Conservation (phyloP, 2,113 vertebrate genomes). For the Argyrosomus japonicus region DNA sequence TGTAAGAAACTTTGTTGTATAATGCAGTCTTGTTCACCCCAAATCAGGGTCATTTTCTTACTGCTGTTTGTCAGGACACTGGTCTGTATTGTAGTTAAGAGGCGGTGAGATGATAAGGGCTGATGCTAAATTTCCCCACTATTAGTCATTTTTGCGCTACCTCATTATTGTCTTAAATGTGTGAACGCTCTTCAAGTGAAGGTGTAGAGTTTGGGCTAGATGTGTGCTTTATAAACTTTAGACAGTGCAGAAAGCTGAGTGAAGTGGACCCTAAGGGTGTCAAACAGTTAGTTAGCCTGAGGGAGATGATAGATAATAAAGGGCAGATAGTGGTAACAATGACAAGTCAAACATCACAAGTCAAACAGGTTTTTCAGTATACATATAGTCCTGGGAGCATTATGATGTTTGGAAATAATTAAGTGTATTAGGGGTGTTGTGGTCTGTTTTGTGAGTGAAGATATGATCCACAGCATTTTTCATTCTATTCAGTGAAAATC, state of each 20-base stretch:
- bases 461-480: constrained; percentile 8
- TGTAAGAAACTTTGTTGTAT: not conserved
- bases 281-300: constrained; percentile 46
- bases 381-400: not conserved
- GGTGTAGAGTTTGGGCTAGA: not conserved
- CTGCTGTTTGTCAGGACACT: not conserved
- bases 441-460: constrained; percentile 23
- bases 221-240: constrained; percentile 32
- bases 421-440: not conserved
- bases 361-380: constrained; percentile 55
- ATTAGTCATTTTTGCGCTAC: not conserved
- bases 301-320: constrained; percentile 47
- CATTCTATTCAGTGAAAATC: not conserved
- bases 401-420: constrained; percentile 37
- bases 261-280: constrained; percentile 51
- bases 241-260: constrained; percentile 45
- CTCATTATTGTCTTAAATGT: constrained; percentile 11
- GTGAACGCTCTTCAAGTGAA: not conserved
- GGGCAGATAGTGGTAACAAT: constrained; percentile 50
- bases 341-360: constrained; percentile 58
- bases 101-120: not conserved
- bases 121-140: not conserved
- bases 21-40: not conserved
- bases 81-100: not conserved
- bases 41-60: not conserved